A percentile compares a stretch with the other conserved stretches of the same genome.
These are phyloP conservation scores for Calliopsis andreniformis DNA, from an alignment of 1,140 invertebrate genomes.

Conservation along the genomic window DNA sequence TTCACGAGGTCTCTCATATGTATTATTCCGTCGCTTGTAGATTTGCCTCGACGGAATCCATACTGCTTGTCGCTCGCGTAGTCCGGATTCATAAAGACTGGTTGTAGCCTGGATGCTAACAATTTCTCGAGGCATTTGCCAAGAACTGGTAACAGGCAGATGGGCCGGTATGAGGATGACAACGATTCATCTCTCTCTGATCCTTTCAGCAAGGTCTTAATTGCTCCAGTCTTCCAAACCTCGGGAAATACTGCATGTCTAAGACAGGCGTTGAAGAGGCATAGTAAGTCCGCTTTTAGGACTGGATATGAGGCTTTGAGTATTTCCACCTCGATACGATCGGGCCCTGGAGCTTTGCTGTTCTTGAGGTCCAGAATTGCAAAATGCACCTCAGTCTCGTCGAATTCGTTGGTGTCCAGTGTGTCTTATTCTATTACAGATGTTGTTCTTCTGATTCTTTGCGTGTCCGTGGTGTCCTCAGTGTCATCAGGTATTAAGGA, in stretches of 20 bases:
- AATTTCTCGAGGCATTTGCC: constrained; percentile 60
- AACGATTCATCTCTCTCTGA: constrained; percentile 29
- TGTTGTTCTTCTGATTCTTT: neutral
- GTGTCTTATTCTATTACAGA: neutral
- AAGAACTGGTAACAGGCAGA: constrained; percentile 50
- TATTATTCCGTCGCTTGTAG: constrained; percentile 20
- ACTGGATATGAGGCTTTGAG: neutral
- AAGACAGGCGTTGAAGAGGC: constrained; percentile 32
- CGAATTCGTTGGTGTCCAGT: neutral
- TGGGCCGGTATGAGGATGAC: constrained; percentile 54
- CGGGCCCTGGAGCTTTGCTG: neutral
- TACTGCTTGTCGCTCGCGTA: neutral
- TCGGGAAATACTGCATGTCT: constrained; percentile 18
- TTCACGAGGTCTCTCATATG: neutral
- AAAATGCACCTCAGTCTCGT: neutral
- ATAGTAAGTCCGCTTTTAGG: neutral
- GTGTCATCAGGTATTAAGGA: neutral
- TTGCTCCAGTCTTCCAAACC: constrained; percentile 41
- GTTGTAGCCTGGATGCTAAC: constrained; percentile 18
- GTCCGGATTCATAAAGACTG: neutral
- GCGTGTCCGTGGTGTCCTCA: neutral
- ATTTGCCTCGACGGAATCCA: constrained; percentile 7
- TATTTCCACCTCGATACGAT: no score
- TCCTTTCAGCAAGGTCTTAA: constrained; percentile 41
- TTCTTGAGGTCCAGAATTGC: neutral